A percentile compares a stretch with the other conserved stretches of the same genome.
Conservation (phyloP, 1,140 invertebrate genomes). For the Drosophila setifemur region DNA sequence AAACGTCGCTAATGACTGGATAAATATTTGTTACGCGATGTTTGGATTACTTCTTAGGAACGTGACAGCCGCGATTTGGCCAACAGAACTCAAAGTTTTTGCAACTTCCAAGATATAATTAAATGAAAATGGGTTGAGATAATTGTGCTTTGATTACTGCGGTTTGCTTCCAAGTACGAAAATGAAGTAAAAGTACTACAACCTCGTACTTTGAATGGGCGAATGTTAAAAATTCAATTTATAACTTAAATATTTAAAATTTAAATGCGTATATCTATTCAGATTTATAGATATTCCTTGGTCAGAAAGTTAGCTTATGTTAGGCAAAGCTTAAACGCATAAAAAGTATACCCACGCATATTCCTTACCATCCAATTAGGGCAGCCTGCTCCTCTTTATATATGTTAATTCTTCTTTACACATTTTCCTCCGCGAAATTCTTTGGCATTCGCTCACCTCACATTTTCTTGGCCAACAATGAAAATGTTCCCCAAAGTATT, state of each 20-base stretch:
- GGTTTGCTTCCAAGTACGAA: not conserved
- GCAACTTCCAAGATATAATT: constrained; percentile 37
- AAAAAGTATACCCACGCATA: not conserved
- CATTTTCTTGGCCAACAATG: constrained; percentile 29
- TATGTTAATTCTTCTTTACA: constrained; percentile 35
- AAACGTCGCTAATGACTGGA: constrained; percentile 53
- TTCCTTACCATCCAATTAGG: constrained; percentile 29
- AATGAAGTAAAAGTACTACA: too few species aligned
- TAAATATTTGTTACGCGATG: constrained; percentile 50
- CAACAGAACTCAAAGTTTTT: constrained; percentile 18
- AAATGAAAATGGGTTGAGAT: constrained; percentile 33
- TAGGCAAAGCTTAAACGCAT: not conserved
- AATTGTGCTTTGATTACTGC: constrained; percentile 29
- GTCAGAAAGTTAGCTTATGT: not conserved
- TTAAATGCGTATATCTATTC: not conserved
- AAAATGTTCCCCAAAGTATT: constrained; percentile 35
- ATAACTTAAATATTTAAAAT: not conserved
- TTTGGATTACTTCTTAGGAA: constrained; percentile 20
- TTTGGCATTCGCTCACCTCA: constrained; percentile 10
- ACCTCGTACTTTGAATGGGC: too few species aligned
- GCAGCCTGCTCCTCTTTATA: not conserved
- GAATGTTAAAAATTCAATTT: not conserved
- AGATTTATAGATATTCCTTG: not conserved
- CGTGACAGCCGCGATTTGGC: constrained; percentile 31
- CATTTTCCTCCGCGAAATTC: constrained; percentile 25